Conservation (phyloP, 1,140 invertebrate species). For the Calliopsis andreniformis region DNA sequence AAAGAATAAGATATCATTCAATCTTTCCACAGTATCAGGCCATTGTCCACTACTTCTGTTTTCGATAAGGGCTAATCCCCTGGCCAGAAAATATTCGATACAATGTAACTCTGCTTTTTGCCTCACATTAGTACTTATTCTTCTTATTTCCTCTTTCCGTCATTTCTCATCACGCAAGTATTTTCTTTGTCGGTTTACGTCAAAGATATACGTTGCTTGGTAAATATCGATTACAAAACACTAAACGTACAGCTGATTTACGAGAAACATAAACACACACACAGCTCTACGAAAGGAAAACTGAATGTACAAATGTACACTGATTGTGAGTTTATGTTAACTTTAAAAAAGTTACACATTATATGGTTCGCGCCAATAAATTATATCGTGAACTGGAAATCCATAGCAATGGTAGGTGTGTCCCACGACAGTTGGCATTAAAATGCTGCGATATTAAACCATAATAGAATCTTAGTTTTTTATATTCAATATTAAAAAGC, state of each 20-base stretch:
- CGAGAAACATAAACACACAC: too few relatives aligned
- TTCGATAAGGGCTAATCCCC: not conserved
- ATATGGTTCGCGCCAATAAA: not conserved
- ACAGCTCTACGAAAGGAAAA: too few relatives aligned
- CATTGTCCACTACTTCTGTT: not conserved
- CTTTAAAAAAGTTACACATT: not conserved
- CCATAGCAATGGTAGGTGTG: too few relatives aligned
- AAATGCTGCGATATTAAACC: too few relatives aligned
- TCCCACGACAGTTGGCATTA: too few relatives aligned
- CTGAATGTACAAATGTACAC: too few relatives aligned
- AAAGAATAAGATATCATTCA: constrained; percentile 10
- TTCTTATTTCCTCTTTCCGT: not conserved
- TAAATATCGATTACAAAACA: constrained; percentile 20
- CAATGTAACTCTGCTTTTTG: not conserved
- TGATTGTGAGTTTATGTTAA: too few relatives aligned
- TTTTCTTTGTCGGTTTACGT: not conserved
- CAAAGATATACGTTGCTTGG: not conserved
- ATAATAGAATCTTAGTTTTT: too few relatives aligned
- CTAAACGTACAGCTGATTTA: not conserved
- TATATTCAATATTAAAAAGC: too few relatives aligned
- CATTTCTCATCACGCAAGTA: not conserved
- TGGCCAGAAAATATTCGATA: not conserved
- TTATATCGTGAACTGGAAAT: not conserved
- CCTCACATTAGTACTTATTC: too few relatives aligned
- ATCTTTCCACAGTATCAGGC: constrained; percentile 12